These are phyloP conservation scores for Eumerus sabulonum DNA, from an alignment of 2,888 invertebrate species.

Conservation along the genomic window DNA sequence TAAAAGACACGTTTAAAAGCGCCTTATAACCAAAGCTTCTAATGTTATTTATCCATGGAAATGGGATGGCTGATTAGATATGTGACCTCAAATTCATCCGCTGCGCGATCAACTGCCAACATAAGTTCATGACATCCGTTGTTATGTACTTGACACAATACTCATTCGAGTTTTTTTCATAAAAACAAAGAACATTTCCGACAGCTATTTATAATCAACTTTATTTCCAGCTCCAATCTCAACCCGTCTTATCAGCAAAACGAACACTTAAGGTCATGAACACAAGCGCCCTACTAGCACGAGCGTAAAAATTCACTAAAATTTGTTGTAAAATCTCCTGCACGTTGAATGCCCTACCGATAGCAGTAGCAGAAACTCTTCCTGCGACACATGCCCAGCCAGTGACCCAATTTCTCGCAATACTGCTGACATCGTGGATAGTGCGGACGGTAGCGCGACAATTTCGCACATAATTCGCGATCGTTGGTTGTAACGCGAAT, in stretches of 20 bases:
- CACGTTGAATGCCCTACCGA: constrained; percentile 70
- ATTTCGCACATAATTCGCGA: constrained; percentile 72
- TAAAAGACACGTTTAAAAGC: too few relatives aligned
- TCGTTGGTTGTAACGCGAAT: constrained; percentile 75
- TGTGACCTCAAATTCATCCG: too few relatives aligned
- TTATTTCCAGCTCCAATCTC: constrained; percentile 47
- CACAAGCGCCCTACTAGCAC: not conserved
- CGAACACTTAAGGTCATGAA: constrained; percentile 57
- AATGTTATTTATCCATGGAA: too few relatives aligned
- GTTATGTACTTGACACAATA: too few relatives aligned
- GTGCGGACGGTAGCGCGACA: constrained; percentile 75
- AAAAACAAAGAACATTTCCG: constrained; percentile 26
- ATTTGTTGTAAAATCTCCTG: constrained; percentile 31
- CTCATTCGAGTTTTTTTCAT: too few relatives aligned
- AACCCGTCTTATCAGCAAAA: constrained; percentile 51
- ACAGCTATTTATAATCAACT: constrained; percentile 29
- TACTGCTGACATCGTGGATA: constrained; percentile 75
- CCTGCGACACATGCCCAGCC: constrained; percentile 76
- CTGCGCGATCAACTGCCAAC: too few relatives aligned
- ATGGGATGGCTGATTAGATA: too few relatives aligned
- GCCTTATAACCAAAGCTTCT: too few relatives aligned
- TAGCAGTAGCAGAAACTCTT: constrained; percentile 75
- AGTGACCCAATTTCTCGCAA: constrained; percentile 75
- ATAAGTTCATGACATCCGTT: too few relatives aligned
- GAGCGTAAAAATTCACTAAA: not conserved